phyloP scores from a whole-genome alignment of 2,113 vertebrate species.

The Phoenicopterus ruber region DNA sequence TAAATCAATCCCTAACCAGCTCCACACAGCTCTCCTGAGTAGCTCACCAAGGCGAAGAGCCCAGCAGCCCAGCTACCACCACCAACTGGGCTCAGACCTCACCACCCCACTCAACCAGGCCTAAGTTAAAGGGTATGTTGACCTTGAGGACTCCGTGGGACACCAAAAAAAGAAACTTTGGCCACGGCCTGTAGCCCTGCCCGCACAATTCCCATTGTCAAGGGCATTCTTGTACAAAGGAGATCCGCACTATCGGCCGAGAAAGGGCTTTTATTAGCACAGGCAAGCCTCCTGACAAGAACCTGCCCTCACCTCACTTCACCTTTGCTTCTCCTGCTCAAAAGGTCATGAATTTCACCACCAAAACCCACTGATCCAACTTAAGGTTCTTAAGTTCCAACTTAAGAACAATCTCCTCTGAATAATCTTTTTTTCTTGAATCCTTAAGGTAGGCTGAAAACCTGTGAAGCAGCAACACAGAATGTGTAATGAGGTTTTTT shows the following conservation, averaged over 20 bases:
- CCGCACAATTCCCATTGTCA: accelerated
- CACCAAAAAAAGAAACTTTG: not conserved
- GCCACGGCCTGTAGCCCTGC: not conserved
- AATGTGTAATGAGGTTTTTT: not conserved
- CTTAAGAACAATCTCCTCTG: not conserved
- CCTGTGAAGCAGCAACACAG: not conserved
- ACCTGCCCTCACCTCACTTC: not conserved
- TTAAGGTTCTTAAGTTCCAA: not conserved
- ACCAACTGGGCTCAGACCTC: not conserved
- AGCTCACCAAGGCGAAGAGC: not conserved
- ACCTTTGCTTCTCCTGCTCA: not conserved
- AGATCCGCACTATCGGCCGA: accelerated
- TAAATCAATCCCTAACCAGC: not conserved
- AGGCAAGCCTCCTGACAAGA: not conserved
- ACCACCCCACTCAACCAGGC: not conserved
- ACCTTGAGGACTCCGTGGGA: not conserved
- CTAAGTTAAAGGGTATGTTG: not conserved
- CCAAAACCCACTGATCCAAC: not conserved
- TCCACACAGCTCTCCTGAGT: not conserved
- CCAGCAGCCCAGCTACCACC: not conserved
- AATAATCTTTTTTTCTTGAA: not conserved
- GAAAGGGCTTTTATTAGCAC: not conserved
- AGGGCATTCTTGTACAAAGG: not conserved
- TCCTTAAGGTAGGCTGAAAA: not conserved
- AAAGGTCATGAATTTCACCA: not conserved